These are phyloP conservation scores for Syrmaticus mikado DNA, from an alignment of 2,113 vertebrate genomes.

Conservation along the genomic window DNA sequence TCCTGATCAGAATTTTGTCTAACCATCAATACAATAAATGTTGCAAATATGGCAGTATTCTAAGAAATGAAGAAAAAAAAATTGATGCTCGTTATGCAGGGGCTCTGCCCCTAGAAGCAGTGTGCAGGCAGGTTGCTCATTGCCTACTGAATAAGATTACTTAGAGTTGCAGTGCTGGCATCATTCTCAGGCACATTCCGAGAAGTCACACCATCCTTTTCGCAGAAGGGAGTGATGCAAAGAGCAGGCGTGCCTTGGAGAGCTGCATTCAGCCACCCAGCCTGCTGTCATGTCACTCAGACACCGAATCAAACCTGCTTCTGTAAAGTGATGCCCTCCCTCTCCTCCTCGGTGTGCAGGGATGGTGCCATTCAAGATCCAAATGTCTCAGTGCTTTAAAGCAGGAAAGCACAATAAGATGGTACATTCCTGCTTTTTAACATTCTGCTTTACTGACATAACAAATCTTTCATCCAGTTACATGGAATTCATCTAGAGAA, in stretches of 20 bases:
- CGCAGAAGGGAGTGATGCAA: not conserved
- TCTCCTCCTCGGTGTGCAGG: not conserved
- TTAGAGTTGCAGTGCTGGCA: not conserved
- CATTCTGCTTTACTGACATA: not conserved
- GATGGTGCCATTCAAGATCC: accelerated
- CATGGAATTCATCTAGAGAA: not conserved
- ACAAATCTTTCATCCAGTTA: not conserved
- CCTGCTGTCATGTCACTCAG: not conserved
- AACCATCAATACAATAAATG: not conserved
- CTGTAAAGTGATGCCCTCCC: not conserved
- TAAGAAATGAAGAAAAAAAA: not conserved
- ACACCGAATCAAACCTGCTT: accelerated
- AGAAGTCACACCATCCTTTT: not conserved
- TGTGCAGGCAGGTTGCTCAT: not conserved
- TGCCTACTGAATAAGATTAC: not conserved
- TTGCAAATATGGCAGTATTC: not conserved
- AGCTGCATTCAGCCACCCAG: constrained; percentile 1
- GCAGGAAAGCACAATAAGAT: not conserved
- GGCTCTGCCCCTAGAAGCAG: not conserved
- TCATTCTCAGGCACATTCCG: not conserved
- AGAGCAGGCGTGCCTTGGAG: not conserved
- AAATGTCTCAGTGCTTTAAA: not conserved
- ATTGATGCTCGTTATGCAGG: accelerated
- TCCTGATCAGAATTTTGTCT: not conserved
- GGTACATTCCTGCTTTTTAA: not conserved